These are phyloP conservation scores for Clarias fuscus DNA, from an alignment of 2,797 vertebrate species.

Conservation along the genomic window DNA sequence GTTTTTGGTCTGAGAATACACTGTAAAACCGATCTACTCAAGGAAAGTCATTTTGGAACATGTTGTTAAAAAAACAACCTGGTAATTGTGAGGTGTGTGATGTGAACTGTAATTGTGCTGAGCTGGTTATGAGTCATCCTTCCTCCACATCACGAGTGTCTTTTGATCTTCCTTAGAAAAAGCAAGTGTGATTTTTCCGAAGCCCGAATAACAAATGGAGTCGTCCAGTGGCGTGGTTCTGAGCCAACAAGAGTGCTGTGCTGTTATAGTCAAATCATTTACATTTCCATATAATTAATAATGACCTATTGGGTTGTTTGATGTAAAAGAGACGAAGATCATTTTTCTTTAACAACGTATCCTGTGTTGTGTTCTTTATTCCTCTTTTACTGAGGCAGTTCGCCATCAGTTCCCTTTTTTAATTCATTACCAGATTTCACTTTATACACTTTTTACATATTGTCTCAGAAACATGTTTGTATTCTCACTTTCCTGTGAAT, in stretches of 20 bases:
- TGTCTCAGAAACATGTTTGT: neutral
- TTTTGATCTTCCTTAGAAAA: conserved; percentile 10
- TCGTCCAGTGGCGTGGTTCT: neutral
- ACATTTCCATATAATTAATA: neutral
- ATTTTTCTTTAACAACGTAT: neutral
- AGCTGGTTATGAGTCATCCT: conserved; percentile 36
- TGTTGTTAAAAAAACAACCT: neutral
- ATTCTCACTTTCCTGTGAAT: neutral
- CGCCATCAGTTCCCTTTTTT: neutral
- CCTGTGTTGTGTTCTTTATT: neutral
- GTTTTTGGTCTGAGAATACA: neutral
- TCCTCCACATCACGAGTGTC: neutral
- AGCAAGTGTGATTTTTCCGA: conserved; percentile 30
- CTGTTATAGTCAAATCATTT: neutral
- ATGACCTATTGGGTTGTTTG: neutral
- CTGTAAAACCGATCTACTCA: neutral
- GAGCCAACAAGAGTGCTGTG: no score
- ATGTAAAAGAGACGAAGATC: neutral
- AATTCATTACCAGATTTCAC: neutral
- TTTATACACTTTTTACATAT: neutral
- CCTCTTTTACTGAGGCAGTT: neutral
- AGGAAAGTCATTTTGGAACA: neutral
- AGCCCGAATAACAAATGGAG: neutral
- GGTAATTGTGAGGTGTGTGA: neutral
- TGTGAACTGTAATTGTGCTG: neutral